Conservation (phyloP, 2,888 invertebrate genomes). For the Pegoplata infirma region DNA sequence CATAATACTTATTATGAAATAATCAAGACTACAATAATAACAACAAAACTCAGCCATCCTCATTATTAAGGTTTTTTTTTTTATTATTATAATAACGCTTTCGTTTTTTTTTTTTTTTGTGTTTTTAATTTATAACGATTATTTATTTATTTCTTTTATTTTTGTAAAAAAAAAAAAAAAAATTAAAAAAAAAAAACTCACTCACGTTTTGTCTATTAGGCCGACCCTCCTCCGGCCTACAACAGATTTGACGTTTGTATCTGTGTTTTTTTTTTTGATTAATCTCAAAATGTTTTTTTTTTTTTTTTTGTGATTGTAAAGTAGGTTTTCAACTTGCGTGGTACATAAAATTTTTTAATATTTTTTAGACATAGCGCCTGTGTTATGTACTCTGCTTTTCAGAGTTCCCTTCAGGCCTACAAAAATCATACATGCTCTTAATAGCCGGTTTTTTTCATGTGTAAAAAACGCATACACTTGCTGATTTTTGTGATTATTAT, state of each 20-base stretch:
- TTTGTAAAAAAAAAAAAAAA: too few species aligned
- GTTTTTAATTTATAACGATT: too few species aligned
- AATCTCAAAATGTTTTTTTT: slow-evolving; percentile 17
- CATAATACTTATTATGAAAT: too few species aligned
- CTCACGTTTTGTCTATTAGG: neutral
- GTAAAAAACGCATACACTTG: slow-evolving; percentile 43
- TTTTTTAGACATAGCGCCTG: slow-evolving; percentile 9
- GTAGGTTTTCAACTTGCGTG: neutral
- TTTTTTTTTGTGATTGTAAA: slow-evolving; percentile 3
- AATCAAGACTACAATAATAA: too few species aligned
- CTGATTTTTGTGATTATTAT: slow-evolving; percentile 6
- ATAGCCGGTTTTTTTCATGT: slow-evolving; percentile 41
- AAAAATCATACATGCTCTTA: slow-evolving; percentile 20
- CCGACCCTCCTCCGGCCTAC: neutral
- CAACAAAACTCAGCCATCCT: neutral
- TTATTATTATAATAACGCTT: neutral
- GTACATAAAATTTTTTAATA: neutral
- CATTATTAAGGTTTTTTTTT: neutral
- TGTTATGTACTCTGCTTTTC: too few species aligned
- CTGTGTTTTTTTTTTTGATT: slow-evolving; percentile 9
- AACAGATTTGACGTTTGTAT: neutral
- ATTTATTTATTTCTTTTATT: neutral
- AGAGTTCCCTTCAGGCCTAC: neutral
- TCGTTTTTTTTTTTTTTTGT: neutral
- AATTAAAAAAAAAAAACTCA: neutral